A percentile compares a stretch with the other conserved stretches of the same genome.
Conservation (phyloP, 2,113 vertebrate genomes). For the Brachionichthys hirsutus region DNA sequence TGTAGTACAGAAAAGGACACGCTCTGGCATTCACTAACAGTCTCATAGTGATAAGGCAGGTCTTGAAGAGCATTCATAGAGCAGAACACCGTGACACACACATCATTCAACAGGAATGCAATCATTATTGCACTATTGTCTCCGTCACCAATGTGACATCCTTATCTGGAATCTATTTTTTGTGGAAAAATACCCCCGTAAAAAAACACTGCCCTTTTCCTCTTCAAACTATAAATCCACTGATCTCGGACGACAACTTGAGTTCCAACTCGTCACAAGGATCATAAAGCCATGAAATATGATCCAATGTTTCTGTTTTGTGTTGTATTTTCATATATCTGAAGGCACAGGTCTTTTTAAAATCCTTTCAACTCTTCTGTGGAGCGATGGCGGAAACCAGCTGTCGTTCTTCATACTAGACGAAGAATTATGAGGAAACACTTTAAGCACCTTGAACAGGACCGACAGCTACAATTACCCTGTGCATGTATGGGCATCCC, state of each 20-base stretch:
- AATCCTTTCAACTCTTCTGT: too few relatives aligned
- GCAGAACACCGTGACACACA: constrained; percentile 4
- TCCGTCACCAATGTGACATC: constrained; percentile 37
- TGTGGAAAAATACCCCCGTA: constrained; percentile 1
- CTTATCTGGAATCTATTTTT: constrained; percentile 63
- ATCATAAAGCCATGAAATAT: constrained; percentile 1
- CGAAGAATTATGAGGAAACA: neutral
- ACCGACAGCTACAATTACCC: too few relatives aligned
- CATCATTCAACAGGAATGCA: constrained; percentile 48
- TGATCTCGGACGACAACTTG: constrained; percentile 5
- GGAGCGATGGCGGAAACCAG: too few relatives aligned
- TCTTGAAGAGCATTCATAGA: constrained; percentile 12
- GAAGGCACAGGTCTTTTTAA: neutral
- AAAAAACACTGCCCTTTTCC: constrained; percentile 7
- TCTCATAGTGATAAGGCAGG: constrained; percentile 16
- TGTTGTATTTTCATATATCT: constrained; percentile 3
- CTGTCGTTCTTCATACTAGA: too few relatives aligned
- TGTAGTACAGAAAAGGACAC: constrained; percentile 8
- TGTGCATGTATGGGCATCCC: too few relatives aligned
- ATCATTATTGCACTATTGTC: constrained; percentile 51
- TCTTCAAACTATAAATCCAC: constrained; percentile 14
- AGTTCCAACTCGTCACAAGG: neutral
- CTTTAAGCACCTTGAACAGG: neutral
- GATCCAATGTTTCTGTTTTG: constrained; percentile 2
- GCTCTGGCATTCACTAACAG: neutral